Evolutionary conservation across 2,888 invertebrate genomes (phyloP).

Genomic region (Campoplex nolae): DNA sequence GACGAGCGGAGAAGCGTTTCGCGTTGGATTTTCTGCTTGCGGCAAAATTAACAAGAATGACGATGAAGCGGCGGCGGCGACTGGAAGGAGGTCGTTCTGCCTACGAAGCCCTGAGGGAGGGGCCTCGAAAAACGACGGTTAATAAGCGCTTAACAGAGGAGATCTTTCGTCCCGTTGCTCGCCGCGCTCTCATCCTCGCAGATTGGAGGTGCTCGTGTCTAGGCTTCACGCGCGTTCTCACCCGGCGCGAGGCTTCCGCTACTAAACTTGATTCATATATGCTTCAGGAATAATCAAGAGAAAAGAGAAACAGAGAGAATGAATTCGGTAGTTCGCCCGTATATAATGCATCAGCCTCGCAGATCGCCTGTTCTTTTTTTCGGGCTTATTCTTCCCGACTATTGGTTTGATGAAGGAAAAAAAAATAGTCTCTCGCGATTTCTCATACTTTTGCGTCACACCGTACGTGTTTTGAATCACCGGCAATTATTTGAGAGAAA

Average conservation of each 20-base stretch:
- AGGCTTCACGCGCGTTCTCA: neutral
- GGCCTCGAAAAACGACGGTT: slow-evolving; percentile 62
- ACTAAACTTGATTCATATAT: slow-evolving; percentile 47
- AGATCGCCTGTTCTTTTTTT: neutral
- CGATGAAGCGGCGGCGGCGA: too few relatives aligned
- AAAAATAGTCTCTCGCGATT: neutral
- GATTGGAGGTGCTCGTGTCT: too few relatives aligned
- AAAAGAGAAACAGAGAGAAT: slow-evolving; percentile 19
- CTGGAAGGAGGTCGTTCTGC: slow-evolving; percentile 15
- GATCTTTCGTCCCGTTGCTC: slow-evolving; percentile 43
- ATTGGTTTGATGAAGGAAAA: neutral
- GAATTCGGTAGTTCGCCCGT: neutral
- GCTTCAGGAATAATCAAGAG: neutral
- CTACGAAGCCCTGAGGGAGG: slow-evolving; percentile 21
- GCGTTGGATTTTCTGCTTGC: slow-evolving; percentile 24
- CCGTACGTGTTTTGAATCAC: neutral
- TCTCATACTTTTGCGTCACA: neutral
- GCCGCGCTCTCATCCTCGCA: neutral
- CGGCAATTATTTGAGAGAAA: slow-evolving; percentile 22
- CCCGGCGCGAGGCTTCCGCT: slow-evolving; percentile 45
- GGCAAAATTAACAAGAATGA: slow-evolving; percentile 42
- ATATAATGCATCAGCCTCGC: neutral
- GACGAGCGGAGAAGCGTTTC: slow-evolving; percentile 55
- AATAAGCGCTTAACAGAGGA: slow-evolving; percentile 64
- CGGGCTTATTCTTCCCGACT: neutral